Conservation (phyloP, 2,113 vertebrate genomes). For the Halichoeres trimaculatus region DNA sequence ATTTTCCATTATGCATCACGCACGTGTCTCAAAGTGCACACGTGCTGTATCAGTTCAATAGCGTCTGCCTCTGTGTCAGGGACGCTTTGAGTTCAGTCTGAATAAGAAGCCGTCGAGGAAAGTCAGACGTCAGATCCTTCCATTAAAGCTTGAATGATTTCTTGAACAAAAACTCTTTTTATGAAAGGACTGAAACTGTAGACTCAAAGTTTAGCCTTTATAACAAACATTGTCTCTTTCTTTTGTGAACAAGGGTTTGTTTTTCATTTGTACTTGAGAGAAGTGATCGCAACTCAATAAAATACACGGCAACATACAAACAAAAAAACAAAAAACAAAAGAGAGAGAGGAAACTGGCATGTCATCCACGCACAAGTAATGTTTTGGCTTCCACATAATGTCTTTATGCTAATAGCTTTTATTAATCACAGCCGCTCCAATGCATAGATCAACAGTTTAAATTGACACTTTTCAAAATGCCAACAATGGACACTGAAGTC, state of each 20-base stretch:
- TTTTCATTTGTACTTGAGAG: too few relatives aligned
- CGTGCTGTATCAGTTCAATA: constrained; percentile 54
- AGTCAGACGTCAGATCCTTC: constrained; percentile 62
- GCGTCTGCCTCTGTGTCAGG: constrained; percentile 30
- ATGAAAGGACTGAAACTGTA: constrained; percentile 63
- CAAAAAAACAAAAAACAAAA: constrained; percentile 1
- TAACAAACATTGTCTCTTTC: constrained; percentile 14
- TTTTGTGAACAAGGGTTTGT: background rate
- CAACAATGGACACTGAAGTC: constrained; percentile 49
- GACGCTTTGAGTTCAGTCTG: background rate
- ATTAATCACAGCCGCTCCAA: constrained; percentile 62
- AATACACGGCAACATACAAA: too few relatives aligned
- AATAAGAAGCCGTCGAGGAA: background rate
- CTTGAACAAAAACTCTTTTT: constrained; percentile 63
- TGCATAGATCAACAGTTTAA: constrained; percentile 54
- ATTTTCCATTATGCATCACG: background rate
- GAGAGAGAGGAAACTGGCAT: constrained; percentile 16
- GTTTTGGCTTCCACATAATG: constrained; percentile 44
- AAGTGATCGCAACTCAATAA: too few relatives aligned
- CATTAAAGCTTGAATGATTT: constrained; percentile 59
- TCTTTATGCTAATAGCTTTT: constrained; percentile 59
- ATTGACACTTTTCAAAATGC: constrained; percentile 46
- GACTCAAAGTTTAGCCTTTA: constrained; percentile 16
- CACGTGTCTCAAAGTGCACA: constrained; percentile 16
- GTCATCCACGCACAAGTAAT: constrained; percentile 21